phyloP scores from a whole-genome alignment of 1,140 invertebrate species.

The Scaptomyza pallida region DNA sequence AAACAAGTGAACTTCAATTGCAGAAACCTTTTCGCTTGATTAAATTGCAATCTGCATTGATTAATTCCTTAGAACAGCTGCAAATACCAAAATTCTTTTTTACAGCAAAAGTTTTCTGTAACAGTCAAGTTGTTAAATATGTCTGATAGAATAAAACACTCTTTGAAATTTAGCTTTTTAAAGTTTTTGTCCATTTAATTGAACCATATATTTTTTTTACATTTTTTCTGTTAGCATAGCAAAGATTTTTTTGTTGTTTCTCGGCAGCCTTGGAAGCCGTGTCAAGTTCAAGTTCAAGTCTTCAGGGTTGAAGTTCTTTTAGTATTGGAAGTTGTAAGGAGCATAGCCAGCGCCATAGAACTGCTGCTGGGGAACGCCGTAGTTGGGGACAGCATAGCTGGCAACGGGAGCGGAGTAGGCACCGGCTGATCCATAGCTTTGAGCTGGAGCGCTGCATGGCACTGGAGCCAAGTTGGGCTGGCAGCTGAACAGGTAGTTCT shows the following conservation, averaged over 20 bases:
- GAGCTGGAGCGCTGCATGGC: constrained; percentile 63
- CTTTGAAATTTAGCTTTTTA: constrained; percentile 2
- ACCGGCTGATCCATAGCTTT: constrained; percentile 68
- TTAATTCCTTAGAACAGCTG: neutral
- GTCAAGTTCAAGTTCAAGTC: constrained; percentile 23
- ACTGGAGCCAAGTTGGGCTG: constrained; percentile 76
- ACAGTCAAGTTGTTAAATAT: neutral
- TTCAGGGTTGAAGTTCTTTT: constrained; percentile 23
- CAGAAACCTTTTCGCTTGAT: neutral
- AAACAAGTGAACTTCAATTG: neutral
- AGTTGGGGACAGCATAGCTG: constrained; percentile 60
- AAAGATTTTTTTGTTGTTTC: constrained; percentile 31
- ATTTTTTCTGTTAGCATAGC: constrained; percentile 40
- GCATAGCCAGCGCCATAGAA: constrained; percentile 50
- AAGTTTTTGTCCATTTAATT: constrained; percentile 40
- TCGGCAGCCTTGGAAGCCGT: constrained; percentile 21
- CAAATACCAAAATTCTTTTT: neutral
- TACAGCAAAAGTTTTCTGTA: neutral
- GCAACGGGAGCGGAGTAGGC: constrained; percentile 72
- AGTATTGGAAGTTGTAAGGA: constrained; percentile 62
- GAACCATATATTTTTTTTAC: constrained; percentile 50
- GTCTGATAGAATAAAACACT: constrained; percentile 10
- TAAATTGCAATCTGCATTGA: neutral
- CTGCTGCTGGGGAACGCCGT: constrained; percentile 65
- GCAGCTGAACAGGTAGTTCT: constrained; percentile 81